These are phyloP conservation scores for Anodontia alba DNA, from an alignment of 2,888 invertebrate species.

Conservation along the genomic window DNA sequence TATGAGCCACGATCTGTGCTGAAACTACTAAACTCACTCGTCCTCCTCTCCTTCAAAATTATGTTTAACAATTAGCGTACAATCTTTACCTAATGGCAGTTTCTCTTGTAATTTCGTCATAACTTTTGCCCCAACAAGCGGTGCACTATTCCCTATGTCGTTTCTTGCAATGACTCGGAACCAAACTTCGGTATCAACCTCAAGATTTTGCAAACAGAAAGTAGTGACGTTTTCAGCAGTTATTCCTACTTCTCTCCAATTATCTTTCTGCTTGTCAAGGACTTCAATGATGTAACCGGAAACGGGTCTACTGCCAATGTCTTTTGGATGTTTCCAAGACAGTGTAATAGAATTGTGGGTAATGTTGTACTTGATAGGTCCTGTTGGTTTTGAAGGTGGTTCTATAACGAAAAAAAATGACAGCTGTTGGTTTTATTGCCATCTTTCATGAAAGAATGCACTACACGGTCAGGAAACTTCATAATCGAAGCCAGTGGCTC, in stretches of 20 bases:
- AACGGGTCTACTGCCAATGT: constrained; percentile 33
- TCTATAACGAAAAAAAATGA: constrained; percentile 26
- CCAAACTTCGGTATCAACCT: constrained; percentile 27
- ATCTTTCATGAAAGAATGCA: too few species aligned
- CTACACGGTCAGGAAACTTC: too few species aligned
- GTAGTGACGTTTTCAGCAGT: constrained; percentile 21
- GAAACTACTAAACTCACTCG: too few species aligned
- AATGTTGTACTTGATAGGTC: constrained; percentile 36
- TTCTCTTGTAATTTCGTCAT: constrained; percentile 36
- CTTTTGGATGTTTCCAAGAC: constrained; percentile 42
- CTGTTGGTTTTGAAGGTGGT: constrained; percentile 38
- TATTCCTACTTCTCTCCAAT: constrained; percentile 42
- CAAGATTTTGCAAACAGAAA: constrained; percentile 24
- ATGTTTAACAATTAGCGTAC: too few species aligned
- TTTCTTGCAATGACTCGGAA: constrained; percentile 43
- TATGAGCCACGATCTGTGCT: too few species aligned
- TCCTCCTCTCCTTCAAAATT: too few species aligned
- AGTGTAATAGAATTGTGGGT: constrained; percentile 42
- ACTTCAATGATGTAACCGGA: constrained; percentile 42
- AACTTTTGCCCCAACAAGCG: constrained; percentile 33
- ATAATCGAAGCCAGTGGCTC: too few species aligned
- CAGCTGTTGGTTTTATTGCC: not conserved
- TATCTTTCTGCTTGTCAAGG: constrained; percentile 19
- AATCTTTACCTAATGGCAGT: not conserved
- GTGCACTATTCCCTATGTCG: constrained; percentile 41